Evolutionary conservation across 2,797 vertebrate genomes (phyloP).

Genomic region (Tapera naevia): DNA sequence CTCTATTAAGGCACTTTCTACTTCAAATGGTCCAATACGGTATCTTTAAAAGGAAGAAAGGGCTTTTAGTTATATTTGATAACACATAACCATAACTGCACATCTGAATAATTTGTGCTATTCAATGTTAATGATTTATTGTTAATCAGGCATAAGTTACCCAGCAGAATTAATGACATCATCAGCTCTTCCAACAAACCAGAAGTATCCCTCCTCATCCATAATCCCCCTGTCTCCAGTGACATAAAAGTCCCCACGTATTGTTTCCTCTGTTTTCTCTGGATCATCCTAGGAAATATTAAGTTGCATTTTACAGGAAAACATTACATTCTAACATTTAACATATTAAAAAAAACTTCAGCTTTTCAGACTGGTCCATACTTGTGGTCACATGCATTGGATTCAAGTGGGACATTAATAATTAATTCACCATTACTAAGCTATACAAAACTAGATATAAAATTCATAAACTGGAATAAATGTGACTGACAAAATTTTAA

Average conservation of each 20-base stretch:
- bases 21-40: conserved; percentile 85
- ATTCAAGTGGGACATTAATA: neutral
- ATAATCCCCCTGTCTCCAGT: conserved; percentile 82
- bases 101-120: neutral
- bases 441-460: neutral
- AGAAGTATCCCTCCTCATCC: conserved; percentile 85
- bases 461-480: neutral
- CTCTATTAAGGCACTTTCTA: conserved; percentile 82
- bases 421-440: neutral
- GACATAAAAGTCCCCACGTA: conserved; percentile 80
- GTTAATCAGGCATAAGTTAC: conserved; percentile 62
- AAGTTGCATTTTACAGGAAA: neutral
- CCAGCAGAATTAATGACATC: conserved; percentile 86
- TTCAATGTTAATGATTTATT: neutral
- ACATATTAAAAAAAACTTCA: neutral
- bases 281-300: conserved; percentile 75
- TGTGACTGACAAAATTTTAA: neutral
- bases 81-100: neutral
- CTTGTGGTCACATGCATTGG: neutral
- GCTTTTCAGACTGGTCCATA: neutral
- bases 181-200: conserved; percentile 85
- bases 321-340: neutral
- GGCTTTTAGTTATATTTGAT: neutral
- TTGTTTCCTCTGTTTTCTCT: conserved; percentile 76
- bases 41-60: conserved; percentile 70